Evolutionary conservation across 2,113 vertebrate species (phyloP).

Genomic region (Entelurus aequoreus): DNA sequence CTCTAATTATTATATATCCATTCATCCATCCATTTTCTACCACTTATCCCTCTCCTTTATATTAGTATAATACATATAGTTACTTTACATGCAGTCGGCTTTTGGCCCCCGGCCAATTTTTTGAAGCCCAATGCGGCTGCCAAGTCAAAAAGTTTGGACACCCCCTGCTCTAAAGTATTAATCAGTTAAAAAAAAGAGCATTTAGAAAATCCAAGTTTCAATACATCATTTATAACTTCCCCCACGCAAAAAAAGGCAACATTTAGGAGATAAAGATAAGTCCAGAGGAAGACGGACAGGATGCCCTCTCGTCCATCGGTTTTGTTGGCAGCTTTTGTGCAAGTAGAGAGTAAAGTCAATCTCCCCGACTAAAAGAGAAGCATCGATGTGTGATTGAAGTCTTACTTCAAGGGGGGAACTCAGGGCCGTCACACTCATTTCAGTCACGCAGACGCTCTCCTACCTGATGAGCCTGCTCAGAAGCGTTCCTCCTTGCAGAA

Average conservation of each 20-base stretch:
- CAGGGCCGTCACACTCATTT: neutral
- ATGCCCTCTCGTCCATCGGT: neutral
- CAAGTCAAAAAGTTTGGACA: too few relatives aligned
- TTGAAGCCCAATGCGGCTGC: too few relatives aligned
- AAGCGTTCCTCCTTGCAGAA: neutral
- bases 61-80: too few relatives aligned
- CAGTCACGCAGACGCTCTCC: neutral
- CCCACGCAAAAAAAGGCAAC: slow-evolving; percentile 32
- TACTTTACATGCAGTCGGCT: too few relatives aligned
- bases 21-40: too few relatives aligned
- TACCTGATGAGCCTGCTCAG: neutral
- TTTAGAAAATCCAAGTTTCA: slow-evolving; percentile 3
- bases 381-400: slow-evolving; percentile 24
- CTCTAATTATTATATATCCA: too few relatives aligned
- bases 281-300: neutral
- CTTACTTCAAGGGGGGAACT: slow-evolving; percentile 4
- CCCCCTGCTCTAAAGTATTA: too few relatives aligned
- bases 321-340: neutral
- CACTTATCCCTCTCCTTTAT: too few relatives aligned
- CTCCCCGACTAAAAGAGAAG: slow-evolving; percentile 15
- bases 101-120: too few relatives aligned
- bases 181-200: neutral
- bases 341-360: slow-evolving; percentile 15
- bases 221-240: slow-evolving; percentile 26
- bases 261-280: slow-evolving; percentile 1